Evolutionary conservation across 2,797 vertebrate species (phyloP).

Genomic region (Taenioides sp.): DNA sequence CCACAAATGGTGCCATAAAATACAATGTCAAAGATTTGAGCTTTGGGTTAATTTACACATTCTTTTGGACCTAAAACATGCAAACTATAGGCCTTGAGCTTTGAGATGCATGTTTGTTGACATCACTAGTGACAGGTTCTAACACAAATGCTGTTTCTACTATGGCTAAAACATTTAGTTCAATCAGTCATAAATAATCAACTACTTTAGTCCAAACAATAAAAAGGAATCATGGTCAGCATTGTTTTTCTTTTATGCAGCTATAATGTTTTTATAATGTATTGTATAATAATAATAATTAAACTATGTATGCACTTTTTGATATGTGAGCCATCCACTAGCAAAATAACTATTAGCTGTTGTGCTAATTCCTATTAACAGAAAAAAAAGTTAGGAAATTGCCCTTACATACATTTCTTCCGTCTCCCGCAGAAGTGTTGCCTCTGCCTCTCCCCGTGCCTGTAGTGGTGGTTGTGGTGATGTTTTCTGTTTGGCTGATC

Average conservation of each 20-base stretch:
- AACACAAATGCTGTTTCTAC: neutral
- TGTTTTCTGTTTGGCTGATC: constrained; percentile 13
- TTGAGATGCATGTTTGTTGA: neutral
- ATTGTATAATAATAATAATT: too few species aligned
- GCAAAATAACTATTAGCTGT: neutral
- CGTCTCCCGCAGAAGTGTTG: constrained; percentile 91
- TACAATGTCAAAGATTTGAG: neutral
- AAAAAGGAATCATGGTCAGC: too few species aligned
- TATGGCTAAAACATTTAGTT: neutral
- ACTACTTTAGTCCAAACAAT: neutral
- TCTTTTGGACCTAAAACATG: neutral
- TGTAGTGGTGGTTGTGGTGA: constrained; percentile 44
- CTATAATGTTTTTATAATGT: neutral
- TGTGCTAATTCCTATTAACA: neutral
- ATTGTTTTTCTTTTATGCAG: neutral
- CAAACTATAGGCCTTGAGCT: neutral
- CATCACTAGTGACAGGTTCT: neutral
- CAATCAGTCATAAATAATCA: neutral
- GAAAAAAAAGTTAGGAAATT: constrained; percentile 48
- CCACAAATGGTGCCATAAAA: neutral
- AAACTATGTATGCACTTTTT: neutral
- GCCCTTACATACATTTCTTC: constrained; percentile 96
- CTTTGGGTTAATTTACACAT: neutral
- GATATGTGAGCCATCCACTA: neutral
- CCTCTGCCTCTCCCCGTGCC: constrained; percentile 63